Evolutionary conservation across 2,888 invertebrate species (phyloP).

Genomic region (Neoscelio sp.): DNA sequence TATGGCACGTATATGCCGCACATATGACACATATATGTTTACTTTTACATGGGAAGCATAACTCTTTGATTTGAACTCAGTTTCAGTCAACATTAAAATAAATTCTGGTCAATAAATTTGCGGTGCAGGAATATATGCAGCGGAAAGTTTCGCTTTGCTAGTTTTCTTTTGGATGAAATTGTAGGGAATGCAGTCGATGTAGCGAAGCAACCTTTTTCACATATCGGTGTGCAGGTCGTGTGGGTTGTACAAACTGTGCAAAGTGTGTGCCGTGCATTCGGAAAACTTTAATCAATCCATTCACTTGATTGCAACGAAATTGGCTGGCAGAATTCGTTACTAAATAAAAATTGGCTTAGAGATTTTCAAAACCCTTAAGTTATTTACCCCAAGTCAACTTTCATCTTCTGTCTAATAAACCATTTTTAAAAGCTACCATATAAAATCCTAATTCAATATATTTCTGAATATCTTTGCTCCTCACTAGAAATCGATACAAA

Average conservation of each 20-base stretch:
- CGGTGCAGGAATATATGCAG: slow-evolving; percentile 42
- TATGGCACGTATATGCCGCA: no score
- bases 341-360: slow-evolving; percentile 28
- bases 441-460: no score
- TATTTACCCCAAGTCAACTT: slow-evolving; percentile 8
- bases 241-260: slow-evolving; percentile 44
- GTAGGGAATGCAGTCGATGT: slow-evolving; percentile 38
- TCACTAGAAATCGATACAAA: no score
- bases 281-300: slow-evolving; percentile 61
- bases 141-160: slow-evolving; percentile 51
- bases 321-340: slow-evolving; percentile 33
- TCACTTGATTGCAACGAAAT: slow-evolving; percentile 53
- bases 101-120: slow-evolving; percentile 49
- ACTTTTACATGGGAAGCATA: no score
- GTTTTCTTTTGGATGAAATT: slow-evolving; percentile 45
- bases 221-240: slow-evolving; percentile 40
- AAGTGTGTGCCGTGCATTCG: slow-evolving; percentile 49
- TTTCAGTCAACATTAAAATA: slow-evolving; percentile 33
- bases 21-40: no score
- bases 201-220: slow-evolving; percentile 47
- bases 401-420: slow-evolving; percentile 1
- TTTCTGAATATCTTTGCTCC: no score
- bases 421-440: no score
- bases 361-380: slow-evolving; percentile 6
- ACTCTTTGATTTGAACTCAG: slow-evolving; percentile 18